Evolutionary conservation across 1,140 invertebrate species (phyloP).

Genomic region (Euura saliciscinereae): DNA sequence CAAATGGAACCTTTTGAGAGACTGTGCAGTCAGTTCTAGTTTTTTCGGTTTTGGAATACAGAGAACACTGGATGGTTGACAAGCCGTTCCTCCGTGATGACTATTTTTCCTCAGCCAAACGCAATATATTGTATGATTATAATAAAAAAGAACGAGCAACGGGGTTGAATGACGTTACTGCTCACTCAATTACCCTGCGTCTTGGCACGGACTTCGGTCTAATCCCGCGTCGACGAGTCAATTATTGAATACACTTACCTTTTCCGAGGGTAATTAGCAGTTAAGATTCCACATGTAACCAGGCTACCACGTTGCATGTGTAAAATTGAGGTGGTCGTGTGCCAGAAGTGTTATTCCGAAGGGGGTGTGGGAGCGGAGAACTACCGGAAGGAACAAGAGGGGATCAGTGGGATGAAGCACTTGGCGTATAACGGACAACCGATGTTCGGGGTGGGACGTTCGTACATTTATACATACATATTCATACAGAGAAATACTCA

Average conservation of each 20-base stretch:
- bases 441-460: no score
- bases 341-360: no score
- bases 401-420: not conserved
- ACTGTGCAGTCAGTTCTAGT: no score
- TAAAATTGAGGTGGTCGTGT: no score
- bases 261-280: not conserved
- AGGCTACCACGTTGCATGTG: not conserved
- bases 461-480: constrained; percentile 1
- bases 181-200: not conserved
- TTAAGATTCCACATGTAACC: not conserved
- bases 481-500: not conserved
- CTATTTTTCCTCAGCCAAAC: no score
- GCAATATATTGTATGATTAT: no score
- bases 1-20: no score
- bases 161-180: no score
- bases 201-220: not conserved
- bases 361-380: not conserved
- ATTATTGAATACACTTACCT: not conserved
- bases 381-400: not conserved
- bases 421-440: constrained; percentile 3
- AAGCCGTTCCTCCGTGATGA: no score
- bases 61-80: no score
- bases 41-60: no score
- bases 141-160: no score
- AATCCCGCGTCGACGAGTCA: not conserved